Evolutionary conservation across 1,140 invertebrate species (phyloP), one percentile per base, ranked within the genome.

Genomic region (Eriosoma lanigerum): DNA sequence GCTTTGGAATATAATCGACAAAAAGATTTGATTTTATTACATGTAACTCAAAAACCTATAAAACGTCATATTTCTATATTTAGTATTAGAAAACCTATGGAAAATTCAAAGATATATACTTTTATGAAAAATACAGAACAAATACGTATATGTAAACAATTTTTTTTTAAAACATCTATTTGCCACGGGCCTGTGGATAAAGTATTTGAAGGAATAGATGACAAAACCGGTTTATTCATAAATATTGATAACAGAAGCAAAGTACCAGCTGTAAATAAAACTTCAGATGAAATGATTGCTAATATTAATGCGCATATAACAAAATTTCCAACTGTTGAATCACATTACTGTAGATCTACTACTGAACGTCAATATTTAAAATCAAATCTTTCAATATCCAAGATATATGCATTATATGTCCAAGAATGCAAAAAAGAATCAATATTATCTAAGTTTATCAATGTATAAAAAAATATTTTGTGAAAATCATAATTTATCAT

Each of bases 341-440:
- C 81, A 10, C 82, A 82, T 32, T 82, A 82, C 46, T 82, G 78
- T 52, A 81, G 82, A 66, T 29, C 68, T 52, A 75, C 82, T 19
- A 60, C 81, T 52, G 75, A 60, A 52, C 56, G 78, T 48, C 58
- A 50, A 46, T 82, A 83, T 52, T 81, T 82, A 62, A 73, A 81
- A 62, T 50, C 82, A 29, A 68, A 32, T 44, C 38, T 83, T 46
- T 81, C 81, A 29, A 68, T 81, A 38, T 72, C 68, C 24, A 82
- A 81, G 38, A 83, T 83, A 83, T 81, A 83, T 60, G 78, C 82
- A 9, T 48, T 83, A 46, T 84, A 82, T 46, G 24, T 68, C 9
- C 19, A 68, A 26, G 38, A 68, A 44, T 68, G n/a, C 21, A 46
- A 68, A 12, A 38, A 68, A 68, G n/a, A 3, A n/a, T 26, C 0